Conservation (phyloP, 2,113 vertebrate genomes). For the Pithys albifrons region DNA sequence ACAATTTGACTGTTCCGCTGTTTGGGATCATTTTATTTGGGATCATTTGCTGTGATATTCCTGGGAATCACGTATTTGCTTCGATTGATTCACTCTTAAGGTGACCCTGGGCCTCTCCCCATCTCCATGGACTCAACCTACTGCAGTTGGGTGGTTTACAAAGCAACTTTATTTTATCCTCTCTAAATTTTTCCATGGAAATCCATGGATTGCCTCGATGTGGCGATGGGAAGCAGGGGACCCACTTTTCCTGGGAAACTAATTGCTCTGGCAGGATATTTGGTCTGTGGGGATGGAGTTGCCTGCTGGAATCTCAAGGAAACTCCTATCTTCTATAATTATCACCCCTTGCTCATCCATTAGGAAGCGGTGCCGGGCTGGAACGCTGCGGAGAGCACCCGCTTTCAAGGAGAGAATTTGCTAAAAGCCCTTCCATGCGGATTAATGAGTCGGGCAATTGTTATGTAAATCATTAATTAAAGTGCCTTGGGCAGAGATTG, state of each 20-base stretch:
- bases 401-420: background rate
- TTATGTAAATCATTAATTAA: conserved; percentile 41
- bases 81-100: background rate
- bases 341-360: background rate
- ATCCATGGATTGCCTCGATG: background rate
- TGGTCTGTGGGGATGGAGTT: background rate
- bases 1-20: background rate
- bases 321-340: background rate
- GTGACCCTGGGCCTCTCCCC: background rate
- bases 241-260: background rate
- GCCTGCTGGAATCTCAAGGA: background rate
- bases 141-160: background rate
- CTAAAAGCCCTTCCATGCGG: background rate
- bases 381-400: background rate
- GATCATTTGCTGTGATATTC: background rate
- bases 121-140: fast-evolving
- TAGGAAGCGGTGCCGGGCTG: background rate
- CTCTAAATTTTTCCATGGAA: background rate
- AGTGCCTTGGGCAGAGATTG: background rate
- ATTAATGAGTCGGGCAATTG: conserved; percentile 34
- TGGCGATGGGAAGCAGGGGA: background rate
- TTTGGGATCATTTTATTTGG: background rate
- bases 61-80: background rate
- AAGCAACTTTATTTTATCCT: background rate
- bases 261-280: background rate